phyloP scores from a whole-genome alignment of 2,888 invertebrate genomes.

The Dorcus hopei region DNA sequence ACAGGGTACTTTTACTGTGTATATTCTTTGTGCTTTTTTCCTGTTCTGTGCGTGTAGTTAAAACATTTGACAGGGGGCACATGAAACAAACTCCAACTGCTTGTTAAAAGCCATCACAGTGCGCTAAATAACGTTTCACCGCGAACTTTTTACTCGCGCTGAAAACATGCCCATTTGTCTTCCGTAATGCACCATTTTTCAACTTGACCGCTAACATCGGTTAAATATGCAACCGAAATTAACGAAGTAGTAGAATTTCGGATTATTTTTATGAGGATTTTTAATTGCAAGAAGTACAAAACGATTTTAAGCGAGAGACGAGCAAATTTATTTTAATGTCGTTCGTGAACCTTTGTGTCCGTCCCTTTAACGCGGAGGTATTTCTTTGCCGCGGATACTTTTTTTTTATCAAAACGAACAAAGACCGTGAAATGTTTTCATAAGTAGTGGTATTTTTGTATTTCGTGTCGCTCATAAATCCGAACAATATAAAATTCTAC shows the following conservation, averaged over 20 bases:
- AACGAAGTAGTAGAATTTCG: conserved; percentile 22
- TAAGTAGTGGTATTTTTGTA: not conserved
- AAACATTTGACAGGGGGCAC: not conserved
- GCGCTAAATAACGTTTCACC: conserved; percentile 25
- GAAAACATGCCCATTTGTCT: conserved; percentile 23
- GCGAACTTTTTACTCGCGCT: conserved; percentile 23
- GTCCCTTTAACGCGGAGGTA: too few relatives aligned
- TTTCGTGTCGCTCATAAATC: conserved; percentile 12
- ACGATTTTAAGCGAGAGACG: too few relatives aligned
- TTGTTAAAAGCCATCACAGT: conserved; percentile 19
- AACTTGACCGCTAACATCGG: conserved; percentile 18
- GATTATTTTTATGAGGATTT: conserved; percentile 14
- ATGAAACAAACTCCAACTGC: conserved; percentile 1
- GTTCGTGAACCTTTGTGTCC: too few relatives aligned
- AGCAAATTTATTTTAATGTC: too few relatives aligned
- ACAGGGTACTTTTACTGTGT: not conserved
- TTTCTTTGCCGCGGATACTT: too few relatives aligned
- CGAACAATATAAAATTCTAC: conserved; percentile 17
- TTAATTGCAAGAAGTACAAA: too few relatives aligned
- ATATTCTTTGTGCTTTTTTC: not conserved
- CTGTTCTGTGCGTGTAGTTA: not conserved
- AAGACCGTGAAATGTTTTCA: not conserved
- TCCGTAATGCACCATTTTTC: conserved; percentile 24
- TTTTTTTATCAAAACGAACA: not conserved
- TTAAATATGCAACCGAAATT: conserved; percentile 24